phyloP scores from a whole-genome alignment of 2,113 vertebrate species.

The Eidolon helvum region DNA sequence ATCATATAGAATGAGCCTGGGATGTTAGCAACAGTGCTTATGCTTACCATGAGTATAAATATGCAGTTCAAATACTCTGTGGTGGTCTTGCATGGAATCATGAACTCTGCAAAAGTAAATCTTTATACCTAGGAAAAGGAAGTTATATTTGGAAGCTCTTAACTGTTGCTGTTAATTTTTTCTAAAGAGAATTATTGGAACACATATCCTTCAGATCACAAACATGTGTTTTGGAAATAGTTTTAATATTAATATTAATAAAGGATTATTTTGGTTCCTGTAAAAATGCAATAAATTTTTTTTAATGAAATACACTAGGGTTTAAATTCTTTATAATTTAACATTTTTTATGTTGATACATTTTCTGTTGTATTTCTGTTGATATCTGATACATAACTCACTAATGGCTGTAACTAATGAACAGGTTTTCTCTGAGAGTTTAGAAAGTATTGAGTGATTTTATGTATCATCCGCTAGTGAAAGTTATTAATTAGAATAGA shows the following conservation, averaged over 20 bases:
- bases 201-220: neutral
- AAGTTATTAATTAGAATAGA: neutral
- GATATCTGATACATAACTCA: neutral
- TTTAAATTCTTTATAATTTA: neutral
- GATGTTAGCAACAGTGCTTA: neutral
- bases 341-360: neutral
- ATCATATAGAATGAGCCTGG: slow-evolving; percentile 16
- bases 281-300: neutral
- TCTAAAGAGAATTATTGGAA: slow-evolving; percentile 24
- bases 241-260: slow-evolving; percentile 26
- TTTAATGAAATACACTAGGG: neutral
- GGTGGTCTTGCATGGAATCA: slow-evolving; percentile 10
- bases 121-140: slow-evolving; percentile 9
- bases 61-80: neutral
- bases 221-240: neutral
- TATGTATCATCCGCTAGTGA: neutral
- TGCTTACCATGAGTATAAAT: neutral
- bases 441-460: neutral
- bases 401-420: neutral
- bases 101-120: neutral
- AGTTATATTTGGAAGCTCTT: neutral
- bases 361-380: neutral
- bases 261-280: neutral
- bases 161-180: slow-evolving; percentile 2
- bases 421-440: neutral